phyloP scores from a whole-genome alignment of 2,113 vertebrate species.

The Capricornis sumatraensis region DNA sequence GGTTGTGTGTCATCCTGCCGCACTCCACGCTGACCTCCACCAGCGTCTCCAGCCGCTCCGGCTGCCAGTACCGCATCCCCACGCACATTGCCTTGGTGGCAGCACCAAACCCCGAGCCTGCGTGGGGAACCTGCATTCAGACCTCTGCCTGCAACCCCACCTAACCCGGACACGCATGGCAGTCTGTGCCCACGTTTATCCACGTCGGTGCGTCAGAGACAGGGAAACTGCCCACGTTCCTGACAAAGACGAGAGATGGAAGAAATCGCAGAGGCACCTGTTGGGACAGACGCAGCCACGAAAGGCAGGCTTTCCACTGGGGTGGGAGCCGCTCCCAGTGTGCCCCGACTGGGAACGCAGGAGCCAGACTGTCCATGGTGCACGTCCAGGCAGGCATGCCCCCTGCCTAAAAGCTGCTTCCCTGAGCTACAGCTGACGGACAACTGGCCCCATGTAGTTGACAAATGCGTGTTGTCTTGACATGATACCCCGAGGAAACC shows the following conservation, averaged over 20 bases:
- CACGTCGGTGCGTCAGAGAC: background rate
- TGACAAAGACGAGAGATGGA: background rate
- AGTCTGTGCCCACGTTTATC: background rate
- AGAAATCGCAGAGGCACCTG: accelerated
- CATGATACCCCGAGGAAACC: background rate
- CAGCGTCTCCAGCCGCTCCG: conserved; percentile 88
- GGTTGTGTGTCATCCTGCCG: conserved; percentile 97
- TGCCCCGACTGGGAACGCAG: background rate
- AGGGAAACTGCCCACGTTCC: too few relatives aligned
- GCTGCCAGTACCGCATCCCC: conserved; percentile 96
- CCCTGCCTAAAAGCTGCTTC: background rate
- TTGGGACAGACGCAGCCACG: background rate
- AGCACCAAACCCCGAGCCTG: conserved; percentile 95
- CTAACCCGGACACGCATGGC: background rate
- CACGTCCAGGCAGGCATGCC: accelerated
- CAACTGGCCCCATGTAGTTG: background rate
- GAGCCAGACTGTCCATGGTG: accelerated
- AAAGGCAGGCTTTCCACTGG: background rate
- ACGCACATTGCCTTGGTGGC: conserved; percentile 98
- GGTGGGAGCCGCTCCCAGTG: background rate
- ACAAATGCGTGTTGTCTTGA: background rate
- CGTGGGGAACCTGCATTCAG: background rate
- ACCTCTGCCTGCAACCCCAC: accelerated
- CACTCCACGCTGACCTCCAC: conserved; percentile 96
- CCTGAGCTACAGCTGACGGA: background rate